Evolutionary conservation across 2,888 invertebrate genomes (phyloP).

Genomic region (Megalurothrips usitatus): DNA sequence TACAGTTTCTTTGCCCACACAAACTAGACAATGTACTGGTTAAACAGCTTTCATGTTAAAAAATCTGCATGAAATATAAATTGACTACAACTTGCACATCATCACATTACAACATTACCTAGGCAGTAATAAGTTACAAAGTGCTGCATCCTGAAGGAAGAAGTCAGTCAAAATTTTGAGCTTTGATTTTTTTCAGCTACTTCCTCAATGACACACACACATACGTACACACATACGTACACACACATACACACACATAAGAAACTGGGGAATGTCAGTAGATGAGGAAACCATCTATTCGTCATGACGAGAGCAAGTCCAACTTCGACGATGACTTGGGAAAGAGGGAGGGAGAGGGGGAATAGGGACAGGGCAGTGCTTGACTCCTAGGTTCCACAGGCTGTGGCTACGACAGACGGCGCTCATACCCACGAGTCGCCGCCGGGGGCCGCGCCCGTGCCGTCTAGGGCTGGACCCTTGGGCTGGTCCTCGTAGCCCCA

Average conservation of each 20-base stretch:
- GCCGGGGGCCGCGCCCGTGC: constrained; percentile 42
- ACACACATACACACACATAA: background rate
- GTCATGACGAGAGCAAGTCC: background rate
- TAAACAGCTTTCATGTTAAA: background rate
- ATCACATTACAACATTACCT: background rate
- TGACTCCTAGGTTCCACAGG: background rate
- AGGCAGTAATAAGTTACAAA: constrained; percentile 2
- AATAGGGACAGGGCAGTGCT: background rate
- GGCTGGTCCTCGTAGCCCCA: constrained; percentile 41
- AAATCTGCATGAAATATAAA: background rate
- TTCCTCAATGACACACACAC: background rate
- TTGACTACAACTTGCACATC: constrained; percentile 24
- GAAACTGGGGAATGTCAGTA: background rate
- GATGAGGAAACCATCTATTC: background rate
- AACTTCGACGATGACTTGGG: background rate
- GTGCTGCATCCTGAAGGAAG: background rate
- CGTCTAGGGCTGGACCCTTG: constrained; percentile 33
- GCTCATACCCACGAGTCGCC: constrained; percentile 52
- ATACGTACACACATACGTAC: no score
- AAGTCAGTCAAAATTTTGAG: constrained; percentile 5
- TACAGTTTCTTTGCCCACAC: background rate
- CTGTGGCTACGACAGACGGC: background rate
- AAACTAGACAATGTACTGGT: background rate
- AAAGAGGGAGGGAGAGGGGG: background rate
- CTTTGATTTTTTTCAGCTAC: background rate